Evolutionary conservation across 2,888 invertebrate species (phyloP).

Genomic region (Phania funesta): DNA sequence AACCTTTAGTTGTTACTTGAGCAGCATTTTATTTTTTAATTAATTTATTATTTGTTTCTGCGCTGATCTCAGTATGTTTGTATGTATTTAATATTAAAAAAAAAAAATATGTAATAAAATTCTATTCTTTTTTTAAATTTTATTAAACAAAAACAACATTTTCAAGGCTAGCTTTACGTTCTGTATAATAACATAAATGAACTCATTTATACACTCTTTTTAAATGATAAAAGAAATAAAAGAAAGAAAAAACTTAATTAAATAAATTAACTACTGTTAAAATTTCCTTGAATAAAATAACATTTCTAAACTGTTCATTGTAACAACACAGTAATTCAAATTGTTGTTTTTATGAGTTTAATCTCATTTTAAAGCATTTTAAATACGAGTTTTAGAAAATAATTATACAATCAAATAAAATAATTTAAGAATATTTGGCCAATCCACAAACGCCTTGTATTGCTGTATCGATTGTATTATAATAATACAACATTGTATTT

Average conservation of each 20-base stretch:
- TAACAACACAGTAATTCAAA: conserved; percentile 44
- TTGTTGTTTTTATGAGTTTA: conserved; percentile 13
- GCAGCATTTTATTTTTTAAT: too few species aligned
- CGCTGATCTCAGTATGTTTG: too few species aligned
- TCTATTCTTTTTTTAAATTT: background rate
- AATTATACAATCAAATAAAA: background rate
- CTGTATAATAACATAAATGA: conserved; percentile 12
- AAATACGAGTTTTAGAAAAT: background rate
- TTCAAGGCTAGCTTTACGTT: background rate
- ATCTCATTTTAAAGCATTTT: conserved; percentile 33
- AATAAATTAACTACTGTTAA: conserved; percentile 1
- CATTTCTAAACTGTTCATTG: conserved; percentile 1
- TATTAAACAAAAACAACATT: background rate
- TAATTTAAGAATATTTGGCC: conserved; percentile 36
- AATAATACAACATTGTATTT: too few species aligned
- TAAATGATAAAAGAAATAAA: conserved; percentile 8
- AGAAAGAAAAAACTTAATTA: conserved; percentile 30
- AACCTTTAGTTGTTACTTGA: too few species aligned
- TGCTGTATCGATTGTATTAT: too few species aligned
- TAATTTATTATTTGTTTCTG: too few species aligned
- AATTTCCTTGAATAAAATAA: conserved; percentile 20
- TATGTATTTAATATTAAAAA: too few species aligned
- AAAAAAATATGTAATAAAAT: too few species aligned
- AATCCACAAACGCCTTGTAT: too few species aligned
- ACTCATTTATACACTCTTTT: background rate